A percentile compares a stretch with the other conserved stretches of the same genome.
These are phyloP conservation scores for Polyergus mexicanus DNA, from an alignment of 1,140 invertebrate species.

Conservation along the genomic window DNA sequence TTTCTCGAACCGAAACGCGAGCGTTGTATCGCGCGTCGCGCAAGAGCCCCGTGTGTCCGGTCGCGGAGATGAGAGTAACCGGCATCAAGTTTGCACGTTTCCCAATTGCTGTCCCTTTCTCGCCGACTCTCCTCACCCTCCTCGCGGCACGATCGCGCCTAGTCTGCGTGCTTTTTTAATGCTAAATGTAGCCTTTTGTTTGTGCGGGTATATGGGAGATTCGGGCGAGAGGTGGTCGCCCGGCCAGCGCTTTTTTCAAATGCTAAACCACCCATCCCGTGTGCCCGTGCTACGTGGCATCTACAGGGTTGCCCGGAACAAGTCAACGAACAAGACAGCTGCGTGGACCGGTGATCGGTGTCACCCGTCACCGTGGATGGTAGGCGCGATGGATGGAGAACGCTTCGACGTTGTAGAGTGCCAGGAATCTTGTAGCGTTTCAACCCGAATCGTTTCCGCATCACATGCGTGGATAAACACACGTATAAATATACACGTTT, in stretches of 20 bases:
- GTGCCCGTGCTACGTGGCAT: conserved; percentile 62
- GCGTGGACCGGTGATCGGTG: conserved; percentile 44
- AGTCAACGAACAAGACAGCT: conserved; percentile 64
- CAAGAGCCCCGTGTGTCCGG: conserved; percentile 67
- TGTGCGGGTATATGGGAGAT: conserved; percentile 73
- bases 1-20: conserved; percentile 13
- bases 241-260: conserved; percentile 77
- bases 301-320: conserved; percentile 73
- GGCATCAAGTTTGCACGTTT: conserved; percentile 69
- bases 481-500: neutral
- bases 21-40: conserved; percentile 28
- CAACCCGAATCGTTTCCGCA: neutral
- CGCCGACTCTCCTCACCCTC: conserved; percentile 40
- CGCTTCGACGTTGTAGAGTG: conserved; percentile 14
- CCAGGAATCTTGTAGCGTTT: conserved; percentile 27
- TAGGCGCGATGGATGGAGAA: conserved; percentile 40
- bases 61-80: conserved; percentile 73
- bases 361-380: conserved; percentile 28
- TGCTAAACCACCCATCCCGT: conserved; percentile 75
- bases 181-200: conserved; percentile 82
- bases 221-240: conserved; percentile 59
- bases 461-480: neutral
- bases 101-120: conserved; percentile 21
- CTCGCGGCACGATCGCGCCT: conserved; percentile 56
- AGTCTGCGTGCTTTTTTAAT: conserved; percentile 81